Base-by-base conservation (phyloP, 2,113 vertebrate species). In the Larimichthys polyactis region DNA sequence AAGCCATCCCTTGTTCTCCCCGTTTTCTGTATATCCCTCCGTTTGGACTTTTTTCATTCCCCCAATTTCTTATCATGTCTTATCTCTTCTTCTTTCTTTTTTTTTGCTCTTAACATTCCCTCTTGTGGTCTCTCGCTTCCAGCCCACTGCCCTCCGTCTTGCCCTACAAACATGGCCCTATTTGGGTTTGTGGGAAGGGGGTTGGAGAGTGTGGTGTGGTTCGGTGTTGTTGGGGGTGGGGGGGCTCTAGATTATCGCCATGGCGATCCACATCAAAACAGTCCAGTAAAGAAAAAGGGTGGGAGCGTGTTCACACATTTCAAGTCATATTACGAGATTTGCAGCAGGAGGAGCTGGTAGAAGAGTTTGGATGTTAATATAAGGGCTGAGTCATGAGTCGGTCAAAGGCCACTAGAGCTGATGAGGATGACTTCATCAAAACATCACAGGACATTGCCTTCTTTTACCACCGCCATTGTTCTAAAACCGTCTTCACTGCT, bases 151-250 rank as follows among this genome's bases (percentile, higher is more conserved):
- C 64, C 67, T 83, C 59, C 77, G 71, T 67, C 79, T 86, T 71
- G 87, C 78, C 86, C 81, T 17, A 76, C 87, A 77, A 89, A 82
- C 86, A 90, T 88, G 70, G 79, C 93, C 92, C 20, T 94, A 93
- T 94, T 94, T 93, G 91, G 92, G 81, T 83, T 89, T 83, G 75
- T 77, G 88, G 82, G 77, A 84, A 87, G 58, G 83, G 66, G 66
- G 76, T 36, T 12, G 22, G 65, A 79, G 78, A 44, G 71, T 22
- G 82, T 40, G 5, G 49, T 11, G 8, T 43, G 11, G 7, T 36
- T 27, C 27, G 27, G 6, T 7, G 52, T 29, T n/a, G 19, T 12
- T 52, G 22, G 44, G 40, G 7, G 27, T 27, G 27, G 54, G 71
- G 44, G 6, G 52, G 64, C 46, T 68, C 72, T 36, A 85, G 87